phyloP scores from a whole-genome alignment of 2,888 invertebrate genomes.

The Operophtera brumata region DNA sequence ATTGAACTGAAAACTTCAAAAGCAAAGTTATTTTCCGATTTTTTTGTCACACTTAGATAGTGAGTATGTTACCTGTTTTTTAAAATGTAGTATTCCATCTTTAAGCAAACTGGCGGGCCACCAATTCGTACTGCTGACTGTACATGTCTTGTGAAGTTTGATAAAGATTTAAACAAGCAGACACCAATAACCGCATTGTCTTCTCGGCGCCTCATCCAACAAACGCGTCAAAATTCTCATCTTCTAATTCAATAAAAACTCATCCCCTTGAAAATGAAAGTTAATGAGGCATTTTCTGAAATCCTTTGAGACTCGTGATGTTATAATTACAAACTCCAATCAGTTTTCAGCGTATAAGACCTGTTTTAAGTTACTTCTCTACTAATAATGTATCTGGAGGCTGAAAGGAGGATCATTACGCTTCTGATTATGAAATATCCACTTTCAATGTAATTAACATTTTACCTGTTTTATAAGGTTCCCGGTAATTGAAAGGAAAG shows the following conservation, averaged over 20 bases:
- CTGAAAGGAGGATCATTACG: conserved; percentile 6
- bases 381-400: conserved; percentile 1
- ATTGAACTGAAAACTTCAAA: no score
- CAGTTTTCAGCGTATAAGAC: conserved; percentile 8
- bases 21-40: no score
- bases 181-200: neutral
- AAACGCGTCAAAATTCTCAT: conserved; percentile 12
- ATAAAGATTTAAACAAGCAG: no score
- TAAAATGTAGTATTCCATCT: no score
- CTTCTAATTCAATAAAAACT: conserved; percentile 16
- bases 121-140: no score
- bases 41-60: no score
- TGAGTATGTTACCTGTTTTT: no score
- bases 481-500: conserved; percentile 2
- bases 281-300: conserved; percentile 23
- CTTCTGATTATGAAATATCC: conserved; percentile 8
- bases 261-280: conserved; percentile 18
- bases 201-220: neutral
- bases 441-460: conserved; percentile 17
- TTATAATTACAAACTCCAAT: conserved; percentile 21
- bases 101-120: no score
- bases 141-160: no score
- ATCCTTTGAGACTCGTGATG: conserved; percentile 21
- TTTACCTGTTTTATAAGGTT: conserved; percentile 5
- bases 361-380: conserved; percentile 3